Base-by-base conservation (phyloP, 1,140 invertebrate genomes). In the Teleopsis dalmanni region DNA sequence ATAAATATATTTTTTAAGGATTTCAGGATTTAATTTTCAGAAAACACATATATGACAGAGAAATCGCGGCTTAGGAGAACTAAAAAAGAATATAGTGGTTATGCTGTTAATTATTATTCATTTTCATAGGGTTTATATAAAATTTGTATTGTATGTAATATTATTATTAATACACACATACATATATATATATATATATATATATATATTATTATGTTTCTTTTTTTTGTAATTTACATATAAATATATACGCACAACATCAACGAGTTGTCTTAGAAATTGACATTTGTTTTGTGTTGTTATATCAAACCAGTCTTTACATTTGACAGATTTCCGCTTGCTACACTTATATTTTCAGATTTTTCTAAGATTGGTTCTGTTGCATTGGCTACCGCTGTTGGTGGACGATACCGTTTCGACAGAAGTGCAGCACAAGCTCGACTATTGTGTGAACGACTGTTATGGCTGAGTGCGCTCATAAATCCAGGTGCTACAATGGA, bases 401-500 rank as follows among this genome's bases (percentile, higher is more conserved):
- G 21, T 47, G 55, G 49, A 29, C 23, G 56, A 40, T 22, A 49
- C 42, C 5, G 47, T 52, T 48, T 37, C 48, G 26, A 54, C 51
- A 23, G 58, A 48, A 9, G 47, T 49, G 54, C 41, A 23, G 54
- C 19, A 47, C 43, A 47, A 53, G 57, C 55, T n/a, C 65, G 65
- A 36, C 60, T 47, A 54, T 65, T 63, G 41, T 66, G 63, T 41
- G 63, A 63, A 27, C 62, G 62, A 50, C 57, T 65, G 52, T 64
- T 64, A 43, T 65, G 64, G 18, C 65, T 55, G 33, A 68, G 41
- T 18, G 65, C 64, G 23, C 64, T 58, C 44, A 61, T 52, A 58
- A 68, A 68, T 56, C 65, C 65, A 35, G 65, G 65, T 33, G 65
- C 65, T 18, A 65, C 59, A 50, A 68, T 67, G n/a, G 65, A 67